A percentile compares a stretch with the other conserved stretches of the same genome.
Evolutionary conservation across 92 coral and sea anemone genomes (phyloP).

Genomic region (Nematostella vectensis): DNA sequence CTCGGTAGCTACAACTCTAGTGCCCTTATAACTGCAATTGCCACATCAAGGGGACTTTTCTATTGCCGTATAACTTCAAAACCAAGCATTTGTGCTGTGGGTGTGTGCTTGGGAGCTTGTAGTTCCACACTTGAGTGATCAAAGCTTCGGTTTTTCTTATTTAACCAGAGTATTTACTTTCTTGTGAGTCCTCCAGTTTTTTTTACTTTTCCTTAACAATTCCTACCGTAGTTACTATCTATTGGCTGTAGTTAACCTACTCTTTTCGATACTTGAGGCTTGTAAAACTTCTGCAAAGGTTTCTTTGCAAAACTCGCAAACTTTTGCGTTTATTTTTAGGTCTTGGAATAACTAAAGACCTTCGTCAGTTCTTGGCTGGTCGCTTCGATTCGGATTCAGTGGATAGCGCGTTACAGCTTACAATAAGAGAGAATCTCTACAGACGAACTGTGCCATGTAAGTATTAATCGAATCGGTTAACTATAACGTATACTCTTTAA

Average conservation of each 20-base stretch:
- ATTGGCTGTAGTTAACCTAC: no score
- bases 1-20: no score
- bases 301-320: slow-evolving; percentile 1
- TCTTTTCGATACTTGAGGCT: no score
- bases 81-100: no score
- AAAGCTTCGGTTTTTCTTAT: background rate
- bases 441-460: slow-evolving; percentile 93
- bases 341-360: slow-evolving; percentile 72
- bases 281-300: no score
- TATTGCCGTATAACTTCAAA: no score
- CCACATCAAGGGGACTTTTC: no score
- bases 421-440: slow-evolving; percentile 91
- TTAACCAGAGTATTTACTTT: background rate
- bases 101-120: slow-evolving; percentile 4
- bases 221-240: no score
- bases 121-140: slow-evolving; percentile 3
- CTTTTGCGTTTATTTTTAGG: slow-evolving; percentile 32
- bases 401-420: slow-evolving; percentile 85
- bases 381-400: slow-evolving; percentile 65
- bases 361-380: slow-evolving; percentile 76
- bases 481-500: no score
- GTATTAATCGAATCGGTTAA: slow-evolving; percentile 6
- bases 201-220: no score
- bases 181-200: background rate
- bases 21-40: no score